Evolutionary conservation across 2,113 vertebrate species (phyloP).

Genomic region (Lycaon pictus): DNA sequence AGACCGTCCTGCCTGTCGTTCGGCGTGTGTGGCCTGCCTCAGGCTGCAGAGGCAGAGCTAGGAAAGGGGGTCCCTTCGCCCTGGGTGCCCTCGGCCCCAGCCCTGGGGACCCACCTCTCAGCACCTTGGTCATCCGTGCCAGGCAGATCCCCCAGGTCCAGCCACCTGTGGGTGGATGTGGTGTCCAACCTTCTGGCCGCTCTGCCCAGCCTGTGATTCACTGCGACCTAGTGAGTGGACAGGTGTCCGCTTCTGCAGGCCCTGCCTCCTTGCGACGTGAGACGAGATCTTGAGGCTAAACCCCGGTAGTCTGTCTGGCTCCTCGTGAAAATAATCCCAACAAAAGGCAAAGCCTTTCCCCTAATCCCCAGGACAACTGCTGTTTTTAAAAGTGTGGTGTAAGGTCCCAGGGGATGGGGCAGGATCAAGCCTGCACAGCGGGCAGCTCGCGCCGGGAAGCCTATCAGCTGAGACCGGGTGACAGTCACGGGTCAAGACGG

Average conservation of each 20-base stretch:
- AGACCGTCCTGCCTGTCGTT: background rate
- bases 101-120: background rate
- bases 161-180: background rate
- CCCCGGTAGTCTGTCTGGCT: background rate
- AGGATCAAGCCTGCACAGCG: background rate
- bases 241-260: background rate
- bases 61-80: rapidly evolving
- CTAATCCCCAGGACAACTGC: background rate
- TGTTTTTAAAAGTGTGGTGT: background rate
- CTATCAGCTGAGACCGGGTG: background rate
- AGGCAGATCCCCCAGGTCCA: background rate
- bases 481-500: background rate
- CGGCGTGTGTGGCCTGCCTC: background rate
- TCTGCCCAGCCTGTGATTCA: too few relatives aligned
- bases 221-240: background rate
- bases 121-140: background rate
- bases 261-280: background rate
- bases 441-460: background rate
- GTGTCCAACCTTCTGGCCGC: background rate
- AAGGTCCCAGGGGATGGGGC: too few relatives aligned
- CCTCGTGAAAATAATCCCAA: background rate
- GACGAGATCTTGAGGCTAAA: background rate
- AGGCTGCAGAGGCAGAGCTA: background rate
- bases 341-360: background rate
- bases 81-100: rapidly evolving